A percentile compares a stretch with the other conserved stretches of the same genome.
Evolutionary conservation across 2,113 vertebrate species (phyloP).

Genomic region (Neolamprologus toae): DNA sequence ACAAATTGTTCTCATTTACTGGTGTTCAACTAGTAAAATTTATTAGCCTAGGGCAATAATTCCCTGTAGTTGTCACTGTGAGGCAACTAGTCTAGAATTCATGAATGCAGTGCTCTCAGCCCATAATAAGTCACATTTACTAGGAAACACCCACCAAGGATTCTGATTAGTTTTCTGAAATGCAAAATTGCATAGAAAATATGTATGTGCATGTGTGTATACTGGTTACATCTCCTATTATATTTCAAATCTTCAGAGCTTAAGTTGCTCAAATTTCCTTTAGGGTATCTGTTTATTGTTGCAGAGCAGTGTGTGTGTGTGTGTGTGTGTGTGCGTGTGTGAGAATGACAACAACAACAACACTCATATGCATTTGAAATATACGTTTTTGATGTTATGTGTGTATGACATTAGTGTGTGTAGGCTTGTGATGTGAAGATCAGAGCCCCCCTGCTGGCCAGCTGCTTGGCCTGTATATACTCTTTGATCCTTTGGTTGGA

Average conservation of each 20-base stretch:
- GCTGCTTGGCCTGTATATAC: neutral
- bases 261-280: neutral
- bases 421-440: conserved; percentile 13
- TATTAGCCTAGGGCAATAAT: neutral
- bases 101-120: neutral
- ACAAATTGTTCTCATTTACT: neutral
- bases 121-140: neutral
- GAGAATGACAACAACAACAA: neutral
- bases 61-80: neutral
- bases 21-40: neutral
- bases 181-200: neutral
- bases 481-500: conserved; percentile 7
- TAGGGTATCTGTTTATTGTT: neutral
- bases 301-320: neutral
- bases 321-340: too few species aligned
- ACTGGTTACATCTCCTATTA: neutral
- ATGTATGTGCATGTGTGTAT: neutral
- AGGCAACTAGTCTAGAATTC: neutral
- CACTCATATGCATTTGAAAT: neutral
- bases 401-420: neutral
- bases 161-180: neutral
- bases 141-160: neutral
- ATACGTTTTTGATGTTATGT: neutral
- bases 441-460: conserved; percentile 17
- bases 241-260: neutral